Conservation (phyloP, 1,140 invertebrate genomes). For the Capitella teleta region DNA sequence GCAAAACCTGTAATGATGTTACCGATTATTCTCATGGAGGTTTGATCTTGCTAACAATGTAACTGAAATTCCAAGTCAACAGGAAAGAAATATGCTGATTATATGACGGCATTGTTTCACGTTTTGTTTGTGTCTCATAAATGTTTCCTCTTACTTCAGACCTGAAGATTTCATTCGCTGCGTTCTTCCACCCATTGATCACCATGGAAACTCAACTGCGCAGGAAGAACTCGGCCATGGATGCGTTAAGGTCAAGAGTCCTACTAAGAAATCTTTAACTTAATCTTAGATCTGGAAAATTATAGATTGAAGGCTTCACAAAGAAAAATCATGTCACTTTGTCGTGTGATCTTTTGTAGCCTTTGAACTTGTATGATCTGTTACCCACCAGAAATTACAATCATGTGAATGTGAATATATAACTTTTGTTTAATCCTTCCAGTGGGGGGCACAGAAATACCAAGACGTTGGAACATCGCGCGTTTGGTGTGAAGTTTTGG, state of each 20-base stretch:
- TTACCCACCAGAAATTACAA: neutral
- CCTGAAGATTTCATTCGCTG: too few relatives aligned
- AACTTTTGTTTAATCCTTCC: conserved; percentile 19
- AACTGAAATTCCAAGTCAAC: too few relatives aligned
- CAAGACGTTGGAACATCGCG: conserved; percentile 84
- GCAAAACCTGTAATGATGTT: too few relatives aligned
- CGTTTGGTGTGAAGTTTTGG: conserved; percentile 73
- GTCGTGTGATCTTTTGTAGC: neutral
- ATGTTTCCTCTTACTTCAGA: too few relatives aligned
- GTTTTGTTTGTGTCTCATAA: too few relatives aligned
- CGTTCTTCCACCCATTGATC: conserved; percentile 69
- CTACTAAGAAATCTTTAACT: neutral
- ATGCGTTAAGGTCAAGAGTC: conserved; percentile 61
- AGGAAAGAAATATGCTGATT: too few relatives aligned
- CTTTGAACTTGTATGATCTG: neutral
- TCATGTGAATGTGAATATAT: neutral
- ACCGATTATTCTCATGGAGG: too few relatives aligned
- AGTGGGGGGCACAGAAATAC: conserved; percentile 81
- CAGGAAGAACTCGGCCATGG: conserved; percentile 66
- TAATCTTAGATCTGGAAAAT: neutral
- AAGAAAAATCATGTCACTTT: neutral
- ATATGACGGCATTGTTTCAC: too few relatives aligned
- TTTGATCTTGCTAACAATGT: too few relatives aligned
- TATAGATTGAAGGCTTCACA: conserved; percentile 1
- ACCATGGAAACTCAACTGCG: conserved; percentile 79